These are phyloP conservation scores for Bambusicola thoracicus DNA, from an alignment of 2,113 vertebrate species.

Conservation along the genomic window DNA sequence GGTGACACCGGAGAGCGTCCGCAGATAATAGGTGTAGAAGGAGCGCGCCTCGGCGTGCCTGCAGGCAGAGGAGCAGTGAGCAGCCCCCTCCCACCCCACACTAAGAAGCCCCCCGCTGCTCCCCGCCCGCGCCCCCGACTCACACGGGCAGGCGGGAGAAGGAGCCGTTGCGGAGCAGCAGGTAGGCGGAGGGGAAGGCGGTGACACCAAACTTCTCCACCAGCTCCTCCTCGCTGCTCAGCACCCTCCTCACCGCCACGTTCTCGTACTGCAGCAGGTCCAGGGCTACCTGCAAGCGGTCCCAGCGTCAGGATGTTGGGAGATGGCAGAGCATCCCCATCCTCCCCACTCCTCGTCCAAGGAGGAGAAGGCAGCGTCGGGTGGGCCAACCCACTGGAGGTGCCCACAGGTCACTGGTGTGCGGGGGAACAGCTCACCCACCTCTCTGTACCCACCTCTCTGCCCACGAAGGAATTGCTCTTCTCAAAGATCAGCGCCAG, in stretches of 20 bases:
- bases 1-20: slow-evolving; percentile 78
- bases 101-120: too few species aligned
- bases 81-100: not conserved
- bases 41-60: slow-evolving; percentile 83
- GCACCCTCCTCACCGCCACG: slow-evolving; percentile 85
- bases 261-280: slow-evolving; percentile 91
- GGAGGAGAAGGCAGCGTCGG: not conserved
- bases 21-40: slow-evolving; percentile 86
- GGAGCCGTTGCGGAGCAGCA: slow-evolving; percentile 82
- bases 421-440: slow-evolving; percentile 47
- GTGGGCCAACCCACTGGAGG: not conserved
- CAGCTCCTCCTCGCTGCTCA: slow-evolving; percentile 78
- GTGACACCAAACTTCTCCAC: slow-evolving; percentile 82
- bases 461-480: slow-evolving; percentile 83
- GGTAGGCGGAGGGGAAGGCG: slow-evolving; percentile 87
- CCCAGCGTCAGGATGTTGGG: not conserved
- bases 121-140: slow-evolving; percentile 57
- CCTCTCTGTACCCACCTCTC: slow-evolving; percentile 96
- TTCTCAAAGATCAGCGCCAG: slow-evolving; percentile 91
- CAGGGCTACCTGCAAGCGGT: slow-evolving; percentile 82
- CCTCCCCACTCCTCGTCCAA: not conserved
- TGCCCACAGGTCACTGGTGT: not conserved
- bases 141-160: slow-evolving; percentile 83
- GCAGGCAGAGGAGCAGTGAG: not conserved
- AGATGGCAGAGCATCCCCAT: not conserved